Percentiles rank a stretch among this genome's conserved stretches.
These are phyloP conservation scores for Drosophila athabasca DNA, from an alignment of 1,140 invertebrate species.

Conservation along the genomic window DNA sequence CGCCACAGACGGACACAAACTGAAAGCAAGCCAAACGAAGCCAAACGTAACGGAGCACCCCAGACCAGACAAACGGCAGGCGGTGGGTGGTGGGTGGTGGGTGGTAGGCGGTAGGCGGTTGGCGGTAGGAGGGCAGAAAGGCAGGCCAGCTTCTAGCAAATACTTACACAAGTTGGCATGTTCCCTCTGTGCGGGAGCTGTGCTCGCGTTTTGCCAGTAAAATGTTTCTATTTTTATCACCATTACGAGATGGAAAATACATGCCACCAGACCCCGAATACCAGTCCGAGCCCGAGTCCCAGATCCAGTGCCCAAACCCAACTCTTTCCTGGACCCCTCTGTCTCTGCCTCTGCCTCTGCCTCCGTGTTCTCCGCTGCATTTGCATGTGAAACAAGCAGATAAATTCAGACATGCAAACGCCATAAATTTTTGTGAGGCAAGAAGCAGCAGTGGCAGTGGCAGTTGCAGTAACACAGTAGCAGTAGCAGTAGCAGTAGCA, in stretches of 20 bases:
- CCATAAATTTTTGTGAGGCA: conserved; percentile 69
- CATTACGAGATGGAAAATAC: conserved; percentile 70
- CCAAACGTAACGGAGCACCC: too few species aligned
- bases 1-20: conserved; percentile 31
- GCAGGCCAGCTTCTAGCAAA: conserved; percentile 19
- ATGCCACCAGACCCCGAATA: background rate
- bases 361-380: conserved; percentile 47
- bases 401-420: conserved; percentile 80
- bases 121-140: too few species aligned
- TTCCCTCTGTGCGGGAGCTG: conserved; percentile 27
- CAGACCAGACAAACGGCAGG: too few species aligned
- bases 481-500: background rate
- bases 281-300: conserved; percentile 1
- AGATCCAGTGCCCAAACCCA: conserved; percentile 16
- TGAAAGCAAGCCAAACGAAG: conserved; percentile 32
- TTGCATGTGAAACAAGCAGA: conserved; percentile 82
- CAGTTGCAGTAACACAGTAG: conserved; percentile 37
- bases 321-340: conserved; percentile 6
- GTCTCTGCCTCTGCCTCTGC: background rate
- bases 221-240: conserved; percentile 80
- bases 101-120: too few species aligned
- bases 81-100: too few species aligned
- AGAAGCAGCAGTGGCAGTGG: conserved; percentile 9
- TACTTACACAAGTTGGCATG: conserved; percentile 57
- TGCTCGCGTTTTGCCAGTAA: conserved; percentile 51